These are phyloP conservation scores for Oedothorax gibbosus DNA, from an alignment of 1,140 invertebrate species.

Conservation along the genomic window DNA sequence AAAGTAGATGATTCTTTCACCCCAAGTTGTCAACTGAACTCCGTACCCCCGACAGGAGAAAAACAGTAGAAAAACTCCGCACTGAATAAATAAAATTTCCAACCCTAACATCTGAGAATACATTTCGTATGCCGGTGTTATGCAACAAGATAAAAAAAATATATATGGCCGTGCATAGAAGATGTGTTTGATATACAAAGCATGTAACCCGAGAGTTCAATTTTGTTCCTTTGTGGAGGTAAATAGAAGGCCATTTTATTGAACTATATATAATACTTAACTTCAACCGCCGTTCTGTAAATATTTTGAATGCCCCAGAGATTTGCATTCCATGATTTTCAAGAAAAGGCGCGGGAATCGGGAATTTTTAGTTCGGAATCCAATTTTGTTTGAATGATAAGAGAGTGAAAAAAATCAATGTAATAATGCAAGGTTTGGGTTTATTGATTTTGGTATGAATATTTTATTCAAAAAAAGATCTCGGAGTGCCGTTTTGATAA, in stretches of 20 bases:
- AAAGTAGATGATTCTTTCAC: conserved; percentile 32
- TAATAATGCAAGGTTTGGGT: no score
- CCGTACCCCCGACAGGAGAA: conserved; percentile 11
- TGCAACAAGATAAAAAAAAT: conserved; percentile 5
- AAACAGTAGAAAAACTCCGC: conserved; percentile 7
- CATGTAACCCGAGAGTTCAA: conserved; percentile 6
- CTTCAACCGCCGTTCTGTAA: neutral
- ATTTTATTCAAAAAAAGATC: no score
- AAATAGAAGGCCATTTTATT: neutral
- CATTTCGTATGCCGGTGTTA: conserved; percentile 4
- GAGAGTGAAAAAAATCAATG: no score
- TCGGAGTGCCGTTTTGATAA: no score
- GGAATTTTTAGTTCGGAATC: no score
- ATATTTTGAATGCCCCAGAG: neutral
- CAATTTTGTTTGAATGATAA: no score
- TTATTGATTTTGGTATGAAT: no score
- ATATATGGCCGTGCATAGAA: neutral
- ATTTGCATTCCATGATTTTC: no score
- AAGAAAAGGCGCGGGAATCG: no score
- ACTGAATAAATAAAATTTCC: conserved; percentile 31
- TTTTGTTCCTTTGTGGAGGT: neutral
- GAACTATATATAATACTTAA: conserved; percentile 8
- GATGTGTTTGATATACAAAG: conserved; percentile 15
- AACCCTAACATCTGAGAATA: conserved; percentile 4
- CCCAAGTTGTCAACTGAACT: conserved; percentile 22